Evolutionary conservation across 2,113 vertebrate species (phyloP).

Genomic region (Eretmochelys imbricata): DNA sequence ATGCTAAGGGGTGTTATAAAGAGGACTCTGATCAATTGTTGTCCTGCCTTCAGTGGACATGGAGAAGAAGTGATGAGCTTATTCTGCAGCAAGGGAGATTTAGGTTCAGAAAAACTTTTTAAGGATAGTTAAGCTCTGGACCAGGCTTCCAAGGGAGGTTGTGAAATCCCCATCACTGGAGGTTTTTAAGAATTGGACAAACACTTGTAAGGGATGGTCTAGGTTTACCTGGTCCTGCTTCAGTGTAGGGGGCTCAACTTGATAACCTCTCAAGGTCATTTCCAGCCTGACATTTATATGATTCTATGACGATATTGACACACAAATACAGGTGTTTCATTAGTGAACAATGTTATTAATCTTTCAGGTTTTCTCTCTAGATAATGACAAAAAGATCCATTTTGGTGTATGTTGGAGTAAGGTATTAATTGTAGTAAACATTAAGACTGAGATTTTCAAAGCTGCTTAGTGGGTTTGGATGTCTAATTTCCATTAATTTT

Average conservation of each 20-base stretch:
- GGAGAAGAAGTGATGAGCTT: background rate
- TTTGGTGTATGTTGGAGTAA: background rate
- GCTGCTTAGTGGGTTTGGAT: fast-evolving
- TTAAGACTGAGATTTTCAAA: background rate
- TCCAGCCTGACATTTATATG: background rate
- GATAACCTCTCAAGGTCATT: background rate
- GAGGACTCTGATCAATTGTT: background rate
- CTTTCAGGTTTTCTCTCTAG: fast-evolving
- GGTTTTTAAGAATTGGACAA: no score
- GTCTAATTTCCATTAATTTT: background rate
- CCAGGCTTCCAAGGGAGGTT: background rate
- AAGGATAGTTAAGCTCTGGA: background rate
- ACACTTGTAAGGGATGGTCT: background rate
- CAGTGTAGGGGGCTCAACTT: background rate
- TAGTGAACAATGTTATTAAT: background rate
- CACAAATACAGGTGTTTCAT: background rate
- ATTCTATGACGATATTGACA: background rate
- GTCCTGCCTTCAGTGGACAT: no score
- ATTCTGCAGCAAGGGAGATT: background rate
- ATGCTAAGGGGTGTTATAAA: background rate
- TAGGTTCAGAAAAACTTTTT: background rate
- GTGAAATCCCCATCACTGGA: background rate
- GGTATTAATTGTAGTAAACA: background rate
- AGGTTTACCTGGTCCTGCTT: background rate
- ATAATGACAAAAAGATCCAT: background rate